These are phyloP conservation scores for Hyppa rectilinea DNA, from an alignment of 2,888 invertebrate genomes.

Conservation along the genomic window DNA sequence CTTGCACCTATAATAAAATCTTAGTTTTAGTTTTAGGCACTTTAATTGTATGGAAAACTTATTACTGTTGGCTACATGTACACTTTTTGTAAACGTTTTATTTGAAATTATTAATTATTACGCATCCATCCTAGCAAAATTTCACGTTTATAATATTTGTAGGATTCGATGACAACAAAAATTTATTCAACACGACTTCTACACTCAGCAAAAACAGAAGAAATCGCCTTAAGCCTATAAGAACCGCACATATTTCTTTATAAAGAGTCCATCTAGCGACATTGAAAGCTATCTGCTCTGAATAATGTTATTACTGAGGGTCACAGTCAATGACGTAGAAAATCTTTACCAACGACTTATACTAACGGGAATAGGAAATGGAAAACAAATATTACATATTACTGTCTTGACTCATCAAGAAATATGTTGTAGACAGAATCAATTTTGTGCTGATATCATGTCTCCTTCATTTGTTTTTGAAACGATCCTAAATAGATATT, in stretches of 20 bases:
- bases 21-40: no score
- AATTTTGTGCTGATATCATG: slow-evolving; percentile 41
- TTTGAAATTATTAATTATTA: no score
- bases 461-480: slow-evolving; percentile 28
- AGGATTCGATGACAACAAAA: no score
- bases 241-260: slow-evolving; percentile 43
- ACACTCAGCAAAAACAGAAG: slow-evolving; percentile 22
- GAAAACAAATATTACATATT: slow-evolving; percentile 76
- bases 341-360: slow-evolving; percentile 78
- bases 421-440: slow-evolving; percentile 33
- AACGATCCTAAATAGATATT: not conserved
- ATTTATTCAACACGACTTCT: not conserved
- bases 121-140: no score
- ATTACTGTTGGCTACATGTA: no score
- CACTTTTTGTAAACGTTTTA: no score
- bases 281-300: slow-evolving; percentile 68
- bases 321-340: slow-evolving; percentile 80
- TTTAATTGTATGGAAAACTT: no score
- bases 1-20: no score
- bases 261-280: slow-evolving; percentile 49
- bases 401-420: slow-evolving; percentile 60
- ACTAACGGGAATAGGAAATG: slow-evolving; percentile 71
- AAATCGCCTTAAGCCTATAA: slow-evolving; percentile 12
- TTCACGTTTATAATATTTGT: no score
- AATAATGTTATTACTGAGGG: slow-evolving; percentile 79